A percentile compares a stretch with the other conserved stretches of the same genome.
Conservation (phyloP, 2,888 invertebrate genomes). For the Drosophila helvetica region DNA sequence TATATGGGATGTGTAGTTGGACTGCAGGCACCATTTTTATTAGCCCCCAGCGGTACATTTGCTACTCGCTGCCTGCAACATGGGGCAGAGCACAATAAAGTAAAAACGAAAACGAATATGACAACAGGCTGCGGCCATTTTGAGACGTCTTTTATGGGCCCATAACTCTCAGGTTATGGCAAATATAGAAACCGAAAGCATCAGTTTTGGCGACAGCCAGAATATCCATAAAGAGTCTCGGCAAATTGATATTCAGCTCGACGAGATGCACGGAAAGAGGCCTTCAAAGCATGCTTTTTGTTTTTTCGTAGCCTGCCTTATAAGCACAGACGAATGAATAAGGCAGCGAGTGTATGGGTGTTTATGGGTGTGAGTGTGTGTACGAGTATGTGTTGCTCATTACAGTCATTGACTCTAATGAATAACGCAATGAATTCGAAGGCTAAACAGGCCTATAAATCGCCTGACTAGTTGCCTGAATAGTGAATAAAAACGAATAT, state of each 20-base stretch:
- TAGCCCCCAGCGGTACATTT: conserved; percentile 1
- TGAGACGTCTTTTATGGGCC: conserved; percentile 70
- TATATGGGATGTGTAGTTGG: background rate
- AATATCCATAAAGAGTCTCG: conserved; percentile 57
- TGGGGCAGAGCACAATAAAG: conserved; percentile 9
- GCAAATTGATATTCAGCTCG: conserved; percentile 64
- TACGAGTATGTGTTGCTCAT: conserved; percentile 37
- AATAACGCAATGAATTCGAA: conserved; percentile 32
- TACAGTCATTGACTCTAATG: conserved; percentile 45
- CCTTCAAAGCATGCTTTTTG: conserved; percentile 43
- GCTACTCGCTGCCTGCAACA: conserved; percentile 1
- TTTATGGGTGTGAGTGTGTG: conserved; percentile 1
- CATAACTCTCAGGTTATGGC: conserved; percentile 71
- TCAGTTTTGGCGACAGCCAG: conserved; percentile 66
- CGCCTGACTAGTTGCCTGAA: background rate
- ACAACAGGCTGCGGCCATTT: conserved; percentile 76
- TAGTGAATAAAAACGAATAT: conserved; percentile 1
- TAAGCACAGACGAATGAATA: conserved; percentile 39
- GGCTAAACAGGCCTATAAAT: conserved; percentile 35
- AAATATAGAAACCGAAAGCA: conserved; percentile 76
- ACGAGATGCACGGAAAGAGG: conserved; percentile 32
- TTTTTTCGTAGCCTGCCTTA: conserved; percentile 16
- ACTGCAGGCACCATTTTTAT: background rate
- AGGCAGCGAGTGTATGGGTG: conserved; percentile 12
- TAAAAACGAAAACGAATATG: conserved; percentile 25